Percentiles rank a stretch among this genome's conserved stretches.
Conservation (phyloP, 1,140 invertebrate species). For the Zophobas atratus region DNA sequence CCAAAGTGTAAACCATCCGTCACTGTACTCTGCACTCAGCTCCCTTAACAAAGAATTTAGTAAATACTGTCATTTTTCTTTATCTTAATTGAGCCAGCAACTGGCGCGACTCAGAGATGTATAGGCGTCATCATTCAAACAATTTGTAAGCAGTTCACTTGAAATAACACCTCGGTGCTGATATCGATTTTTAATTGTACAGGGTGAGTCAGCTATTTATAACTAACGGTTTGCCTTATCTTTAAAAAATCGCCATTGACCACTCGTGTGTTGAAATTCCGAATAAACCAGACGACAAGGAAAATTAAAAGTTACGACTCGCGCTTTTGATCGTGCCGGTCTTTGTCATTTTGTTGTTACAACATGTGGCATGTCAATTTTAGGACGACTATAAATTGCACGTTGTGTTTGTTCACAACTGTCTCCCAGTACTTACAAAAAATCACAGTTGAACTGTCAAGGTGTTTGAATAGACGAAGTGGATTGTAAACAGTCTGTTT, state of each 20-base stretch:
- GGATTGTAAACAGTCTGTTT: too few relatives aligned
- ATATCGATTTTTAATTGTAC: slow-evolving; percentile 4
- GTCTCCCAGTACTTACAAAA: not conserved
- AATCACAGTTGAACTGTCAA: too few relatives aligned
- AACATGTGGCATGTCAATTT: slow-evolving; percentile 28
- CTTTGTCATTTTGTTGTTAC: slow-evolving; percentile 9
- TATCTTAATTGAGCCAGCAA: slow-evolving; percentile 21
- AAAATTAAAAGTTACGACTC: slow-evolving; percentile 4
- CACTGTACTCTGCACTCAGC: not conserved
- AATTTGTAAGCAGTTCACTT: slow-evolving; percentile 14
- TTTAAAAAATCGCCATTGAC: not conserved
- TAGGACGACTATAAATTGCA: slow-evolving; percentile 20
- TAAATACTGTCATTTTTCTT: slow-evolving; percentile 24
- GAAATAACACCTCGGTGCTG: not conserved
- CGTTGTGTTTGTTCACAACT: too few relatives aligned
- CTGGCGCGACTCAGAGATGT: not conserved
- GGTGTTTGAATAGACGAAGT: too few relatives aligned
- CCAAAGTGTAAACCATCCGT: not conserved
- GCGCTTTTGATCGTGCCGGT: slow-evolving; percentile 1
- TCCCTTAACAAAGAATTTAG: not conserved
- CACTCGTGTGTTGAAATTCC: not conserved
- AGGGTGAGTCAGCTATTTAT: not conserved
- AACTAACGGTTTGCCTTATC: not conserved
- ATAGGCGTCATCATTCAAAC: slow-evolving; percentile 22
- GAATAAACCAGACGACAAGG: not conserved